phyloP scores from a whole-genome alignment of 2,113 vertebrate genomes.

The Charadrius vociferus region DNA sequence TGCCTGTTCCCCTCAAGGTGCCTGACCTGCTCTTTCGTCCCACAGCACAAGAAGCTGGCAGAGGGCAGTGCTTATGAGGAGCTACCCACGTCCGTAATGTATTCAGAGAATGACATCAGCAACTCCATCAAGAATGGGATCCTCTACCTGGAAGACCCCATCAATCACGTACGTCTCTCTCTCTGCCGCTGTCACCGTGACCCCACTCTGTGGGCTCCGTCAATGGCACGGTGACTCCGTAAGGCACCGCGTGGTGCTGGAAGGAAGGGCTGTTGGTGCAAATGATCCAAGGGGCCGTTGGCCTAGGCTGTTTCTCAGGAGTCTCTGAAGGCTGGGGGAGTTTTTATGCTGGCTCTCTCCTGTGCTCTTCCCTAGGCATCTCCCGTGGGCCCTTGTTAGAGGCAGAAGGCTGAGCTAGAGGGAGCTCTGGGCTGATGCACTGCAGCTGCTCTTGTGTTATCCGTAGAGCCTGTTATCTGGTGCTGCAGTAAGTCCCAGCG shows the following conservation, averaged over 20 bases:
- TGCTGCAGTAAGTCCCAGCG: background rate
- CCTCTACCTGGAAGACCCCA: conserved; percentile 95
- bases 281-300: rapidly evolving
- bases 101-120: conserved; percentile 97
- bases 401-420: conserved; percentile 47
- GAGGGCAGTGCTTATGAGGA: conserved; percentile 97
- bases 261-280: background rate
- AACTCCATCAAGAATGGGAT: conserved; percentile 99
- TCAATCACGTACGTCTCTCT: conserved; percentile 85
- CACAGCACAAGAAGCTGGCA: conserved; percentile 96
- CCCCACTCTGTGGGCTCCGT: background rate
- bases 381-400: conserved; percentile 4
- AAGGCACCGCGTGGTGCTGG: background rate
- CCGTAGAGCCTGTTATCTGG: background rate
- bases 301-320: background rate
- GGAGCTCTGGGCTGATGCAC: conserved; percentile 48
- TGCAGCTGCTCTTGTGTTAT: background rate
- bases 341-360: background rate
- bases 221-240: rapidly evolving
- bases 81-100: conserved; percentile 88
- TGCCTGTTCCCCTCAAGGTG: background rate
- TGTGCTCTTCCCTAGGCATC: background rate
- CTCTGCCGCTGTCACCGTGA: background rate
- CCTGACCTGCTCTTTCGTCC: background rate
- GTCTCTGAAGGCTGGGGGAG: background rate